A percentile compares a stretch with the other conserved stretches of the same genome.
Evolutionary conservation across 1,140 invertebrate species (phyloP).

Genomic region (Stegodyphus dumicola): DNA sequence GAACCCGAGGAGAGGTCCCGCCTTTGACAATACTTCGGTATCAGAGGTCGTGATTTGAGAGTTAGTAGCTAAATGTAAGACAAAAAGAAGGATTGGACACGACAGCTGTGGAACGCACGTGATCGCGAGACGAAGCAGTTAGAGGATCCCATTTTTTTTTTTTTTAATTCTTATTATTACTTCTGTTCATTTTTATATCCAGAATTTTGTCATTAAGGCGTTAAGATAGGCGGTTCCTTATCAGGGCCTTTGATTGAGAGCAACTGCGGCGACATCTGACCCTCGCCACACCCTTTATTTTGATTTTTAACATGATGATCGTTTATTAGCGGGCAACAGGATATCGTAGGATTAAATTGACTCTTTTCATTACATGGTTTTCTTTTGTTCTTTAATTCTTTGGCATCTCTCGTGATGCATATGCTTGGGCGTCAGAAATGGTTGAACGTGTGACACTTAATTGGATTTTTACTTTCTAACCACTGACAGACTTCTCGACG

Average conservation of each 20-base stretch:
- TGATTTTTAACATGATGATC: constrained; percentile 17
- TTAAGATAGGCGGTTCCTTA: constrained; percentile 26
- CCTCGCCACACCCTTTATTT: constrained; percentile 20
- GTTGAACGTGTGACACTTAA: too few relatives aligned
- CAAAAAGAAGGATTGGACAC: constrained; percentile 25
- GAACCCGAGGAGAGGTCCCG: not conserved
- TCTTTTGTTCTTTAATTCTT: not conserved
- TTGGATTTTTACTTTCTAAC: too few relatives aligned
- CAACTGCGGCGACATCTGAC: constrained; percentile 20
- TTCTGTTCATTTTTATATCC: constrained; percentile 19
- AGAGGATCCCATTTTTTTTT: too few relatives aligned
- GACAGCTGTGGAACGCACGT: constrained; percentile 10
- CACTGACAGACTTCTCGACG: too few relatives aligned
- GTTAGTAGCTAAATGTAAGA: not conserved
- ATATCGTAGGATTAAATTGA: not conserved
- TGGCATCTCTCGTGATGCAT: not conserved
- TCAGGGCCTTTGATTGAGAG: constrained; percentile 27
- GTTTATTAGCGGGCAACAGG: constrained; percentile 1
- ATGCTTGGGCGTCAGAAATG: too few relatives aligned
- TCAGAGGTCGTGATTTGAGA: constrained; percentile 32
- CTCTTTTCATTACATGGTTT: not conserved
- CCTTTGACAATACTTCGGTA: constrained; percentile 5
- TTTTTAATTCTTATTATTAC: not conserved
- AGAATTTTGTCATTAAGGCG: constrained; percentile 28
- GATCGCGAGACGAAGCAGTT: not conserved